A percentile compares a stretch with the other conserved stretches of the same genome.
These are phyloP conservation scores for Geotrupes spiniger DNA, from an alignment of 2,888 invertebrate genomes.

Conservation along the genomic window DNA sequence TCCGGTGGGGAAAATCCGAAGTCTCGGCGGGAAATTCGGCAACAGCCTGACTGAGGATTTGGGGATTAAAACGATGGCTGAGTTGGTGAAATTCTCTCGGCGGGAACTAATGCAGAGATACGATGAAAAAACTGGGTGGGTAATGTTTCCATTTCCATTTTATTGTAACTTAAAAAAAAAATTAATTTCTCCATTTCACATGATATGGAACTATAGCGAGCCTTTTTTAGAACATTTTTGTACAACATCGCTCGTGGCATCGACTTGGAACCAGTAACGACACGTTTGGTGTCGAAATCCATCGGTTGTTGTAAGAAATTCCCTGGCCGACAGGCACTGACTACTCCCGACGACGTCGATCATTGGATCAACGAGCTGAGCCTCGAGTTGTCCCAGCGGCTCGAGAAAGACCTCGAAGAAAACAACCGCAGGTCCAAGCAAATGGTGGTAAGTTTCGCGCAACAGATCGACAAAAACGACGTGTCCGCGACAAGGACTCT, in stretches of 20 bases:
- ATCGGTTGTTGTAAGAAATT: conserved; percentile 96
- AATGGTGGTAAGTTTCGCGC: conserved; percentile 71
- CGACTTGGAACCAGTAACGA: conserved; percentile 82
- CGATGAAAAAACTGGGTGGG: conserved; percentile 85
- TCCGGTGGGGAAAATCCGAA: conserved; percentile 80
- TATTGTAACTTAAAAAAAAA: too few species aligned
- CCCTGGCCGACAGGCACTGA: conserved; percentile 73
- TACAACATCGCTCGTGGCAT: conserved; percentile 83
- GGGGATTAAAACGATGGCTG: conserved; percentile 74
- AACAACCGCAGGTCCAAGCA: conserved; percentile 78
- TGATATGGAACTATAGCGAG: not conserved
- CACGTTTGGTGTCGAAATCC: conserved; percentile 83
- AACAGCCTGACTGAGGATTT: conserved; percentile 71
- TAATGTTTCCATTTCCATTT: conserved; percentile 17
- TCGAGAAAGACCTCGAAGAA: conserved; percentile 76
- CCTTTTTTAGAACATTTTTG: conserved; percentile 67
- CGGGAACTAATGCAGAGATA: conserved; percentile 69
- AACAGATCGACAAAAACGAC: conserved; percentile 57
- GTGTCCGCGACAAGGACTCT: conserved; percentile 65
- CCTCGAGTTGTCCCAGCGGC: conserved; percentile 78
- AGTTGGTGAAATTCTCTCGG: conserved; percentile 69
- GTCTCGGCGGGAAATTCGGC: conserved; percentile 94
- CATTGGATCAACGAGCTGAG: conserved; percentile 82
- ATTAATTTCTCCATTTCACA: not conserved
- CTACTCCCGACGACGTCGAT: conserved; percentile 61